Conservation (phyloP, 2,888 invertebrate species). For the Nomada flava region DNA sequence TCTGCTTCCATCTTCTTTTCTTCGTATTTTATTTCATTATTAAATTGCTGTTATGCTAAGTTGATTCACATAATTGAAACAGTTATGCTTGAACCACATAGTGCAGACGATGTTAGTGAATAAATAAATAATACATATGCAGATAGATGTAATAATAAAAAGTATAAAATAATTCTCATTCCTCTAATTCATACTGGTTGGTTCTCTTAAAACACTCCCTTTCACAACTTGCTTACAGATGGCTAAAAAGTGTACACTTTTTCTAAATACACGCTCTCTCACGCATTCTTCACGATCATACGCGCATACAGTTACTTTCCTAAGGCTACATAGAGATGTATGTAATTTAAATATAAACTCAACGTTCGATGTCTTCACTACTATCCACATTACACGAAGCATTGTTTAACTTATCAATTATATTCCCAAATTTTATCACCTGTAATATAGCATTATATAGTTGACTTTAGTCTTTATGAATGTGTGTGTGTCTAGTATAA, state of each 20-base stretch:
- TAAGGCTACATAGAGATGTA: no score
- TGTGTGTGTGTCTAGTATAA: no score
- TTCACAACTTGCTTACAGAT: neutral
- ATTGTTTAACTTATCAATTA: neutral
- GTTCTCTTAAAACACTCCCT: conserved; percentile 1
- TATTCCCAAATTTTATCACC: neutral
- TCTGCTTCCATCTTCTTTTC: no score
- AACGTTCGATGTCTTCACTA: no score
- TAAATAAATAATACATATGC: neutral
- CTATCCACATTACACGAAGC: neutral
- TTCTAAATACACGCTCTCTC: conserved; percentile 3
- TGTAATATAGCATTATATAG: no score
- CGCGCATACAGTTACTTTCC: no score
- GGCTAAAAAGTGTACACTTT: neutral
- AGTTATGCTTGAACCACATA: neutral
- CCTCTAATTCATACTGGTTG: neutral
- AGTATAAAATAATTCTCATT: no score
- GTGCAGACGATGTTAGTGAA: neutral
- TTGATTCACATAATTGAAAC: no score
- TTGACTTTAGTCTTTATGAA: no score
- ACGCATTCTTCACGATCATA: neutral
- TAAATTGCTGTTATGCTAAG: no score
- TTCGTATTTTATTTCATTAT: no score
- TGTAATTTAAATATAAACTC: no score
- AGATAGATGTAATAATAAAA: neutral